Percentiles rank a stretch among this genome's conserved stretches.
These are phyloP conservation scores for Iphiclides podalirius DNA, from an alignment of 2,888 invertebrate species.

Conservation along the genomic window DNA sequence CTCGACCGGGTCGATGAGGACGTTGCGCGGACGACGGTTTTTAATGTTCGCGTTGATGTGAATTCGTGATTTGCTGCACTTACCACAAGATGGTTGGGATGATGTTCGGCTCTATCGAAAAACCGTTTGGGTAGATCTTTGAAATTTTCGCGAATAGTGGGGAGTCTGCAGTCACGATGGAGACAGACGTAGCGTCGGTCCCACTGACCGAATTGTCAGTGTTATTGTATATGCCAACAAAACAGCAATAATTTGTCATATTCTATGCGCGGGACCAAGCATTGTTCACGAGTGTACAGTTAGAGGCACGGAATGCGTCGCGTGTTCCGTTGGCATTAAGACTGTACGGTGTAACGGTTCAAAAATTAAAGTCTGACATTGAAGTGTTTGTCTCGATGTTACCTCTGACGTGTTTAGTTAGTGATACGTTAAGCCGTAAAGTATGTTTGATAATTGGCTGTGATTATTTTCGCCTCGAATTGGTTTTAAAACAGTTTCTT, in stretches of 20 bases:
- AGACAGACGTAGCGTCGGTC: too few relatives aligned
- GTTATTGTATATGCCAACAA: too few relatives aligned
- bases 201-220: too few relatives aligned
- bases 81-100: too few relatives aligned
- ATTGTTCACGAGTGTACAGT: slow-evolving; percentile 21
- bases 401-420: background rate
- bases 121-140: too few relatives aligned
- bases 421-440: background rate
- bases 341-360: slow-evolving; percentile 22
- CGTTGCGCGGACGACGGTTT: too few relatives aligned
- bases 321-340: slow-evolving; percentile 27
- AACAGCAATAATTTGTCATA: slow-evolving; percentile 3
- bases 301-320: slow-evolving; percentile 25
- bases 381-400: background rate
- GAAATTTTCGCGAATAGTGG: too few relatives aligned
- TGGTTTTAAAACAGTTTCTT: background rate
- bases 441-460: background rate
- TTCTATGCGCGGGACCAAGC: background rate
- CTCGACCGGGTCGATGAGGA: too few relatives aligned
- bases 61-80: too few relatives aligned
- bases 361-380: slow-evolving; percentile 6
- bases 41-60: too few relatives aligned
- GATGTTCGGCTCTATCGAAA: too few relatives aligned
- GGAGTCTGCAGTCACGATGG: too few relatives aligned
- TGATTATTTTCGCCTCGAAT: background rate